A percentile compares a stretch with the other conserved stretches of the same genome.
Evolutionary conservation across 2,797 vertebrate genomes (phyloP).

Genomic region (Platyrinchus mystaceus): DNA sequence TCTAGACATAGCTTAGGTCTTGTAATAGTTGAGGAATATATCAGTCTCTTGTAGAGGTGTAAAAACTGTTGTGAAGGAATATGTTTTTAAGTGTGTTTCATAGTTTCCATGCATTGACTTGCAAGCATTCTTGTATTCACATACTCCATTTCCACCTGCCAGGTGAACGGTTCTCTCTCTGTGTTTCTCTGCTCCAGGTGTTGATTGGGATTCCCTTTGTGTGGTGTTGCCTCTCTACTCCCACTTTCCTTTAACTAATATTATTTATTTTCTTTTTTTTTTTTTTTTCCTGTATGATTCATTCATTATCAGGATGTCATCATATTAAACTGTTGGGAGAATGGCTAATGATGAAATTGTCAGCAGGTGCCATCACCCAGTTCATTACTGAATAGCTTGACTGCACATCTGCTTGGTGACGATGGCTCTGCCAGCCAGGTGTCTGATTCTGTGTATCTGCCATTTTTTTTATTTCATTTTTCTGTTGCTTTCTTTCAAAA

Average conservation of each 20-base stretch:
- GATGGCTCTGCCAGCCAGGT: neutral
- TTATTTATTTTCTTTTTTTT: neutral
- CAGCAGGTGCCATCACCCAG: neutral
- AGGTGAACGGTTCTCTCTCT: neutral
- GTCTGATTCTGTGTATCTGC: neutral
- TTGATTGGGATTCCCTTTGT: neutral
- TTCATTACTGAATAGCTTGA: neutral
- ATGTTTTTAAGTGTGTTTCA: neutral
- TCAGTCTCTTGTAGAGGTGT: neutral
- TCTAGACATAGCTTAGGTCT: neutral
- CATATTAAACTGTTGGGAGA: neutral
- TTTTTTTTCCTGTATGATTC: neutral
- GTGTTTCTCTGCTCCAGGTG: neutral
- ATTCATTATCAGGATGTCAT: neutral
- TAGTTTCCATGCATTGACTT: neutral
- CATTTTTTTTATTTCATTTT: neutral
- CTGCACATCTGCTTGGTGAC: neutral
- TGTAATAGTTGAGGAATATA: neutral
- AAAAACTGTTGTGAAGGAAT: neutral
- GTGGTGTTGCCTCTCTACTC: neutral
- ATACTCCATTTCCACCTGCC: neutral
- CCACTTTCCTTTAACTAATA: neutral
- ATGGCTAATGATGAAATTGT: neutral
- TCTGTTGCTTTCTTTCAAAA: neutral
- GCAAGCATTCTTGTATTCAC: neutral